Evolutionary conservation across 1,140 invertebrate species (phyloP).

Genomic region (Apis mellifera): DNA sequence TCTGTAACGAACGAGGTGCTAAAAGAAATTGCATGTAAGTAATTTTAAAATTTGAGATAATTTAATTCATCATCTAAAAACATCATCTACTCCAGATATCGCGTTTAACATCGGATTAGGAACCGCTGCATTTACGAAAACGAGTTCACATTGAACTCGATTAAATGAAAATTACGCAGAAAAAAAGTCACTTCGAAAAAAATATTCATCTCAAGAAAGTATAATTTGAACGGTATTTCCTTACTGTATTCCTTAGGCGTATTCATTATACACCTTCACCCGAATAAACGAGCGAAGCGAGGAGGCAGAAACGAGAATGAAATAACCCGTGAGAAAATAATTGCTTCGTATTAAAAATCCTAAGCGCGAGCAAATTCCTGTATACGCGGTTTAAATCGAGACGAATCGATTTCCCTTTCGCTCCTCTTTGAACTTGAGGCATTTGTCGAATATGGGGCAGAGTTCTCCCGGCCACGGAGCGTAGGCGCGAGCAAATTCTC

Average conservation of each 20-base stretch:
- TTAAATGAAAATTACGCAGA: too few relatives aligned
- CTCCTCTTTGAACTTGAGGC: neutral
- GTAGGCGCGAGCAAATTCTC: neutral
- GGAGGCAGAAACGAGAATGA: neutral
- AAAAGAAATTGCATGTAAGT: too few relatives aligned
- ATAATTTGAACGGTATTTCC: neutral
- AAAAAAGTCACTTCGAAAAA: neutral
- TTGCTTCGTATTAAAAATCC: neutral
- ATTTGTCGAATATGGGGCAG: neutral
- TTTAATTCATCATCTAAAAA: too few relatives aligned
- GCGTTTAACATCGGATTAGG: too few relatives aligned
- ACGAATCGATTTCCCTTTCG: neutral
- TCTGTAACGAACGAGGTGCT: too few relatives aligned
- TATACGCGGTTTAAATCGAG: neutral
- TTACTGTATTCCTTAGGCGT: too few relatives aligned
- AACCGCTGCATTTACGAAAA: too few relatives aligned
- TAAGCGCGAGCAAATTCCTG: neutral
- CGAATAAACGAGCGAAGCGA: neutral
- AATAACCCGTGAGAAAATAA: slow-evolving; percentile 6
- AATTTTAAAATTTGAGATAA: too few relatives aligned
- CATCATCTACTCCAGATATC: too few relatives aligned
- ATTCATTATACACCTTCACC: neutral
- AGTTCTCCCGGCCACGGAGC: neutral
- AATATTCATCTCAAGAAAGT: neutral
- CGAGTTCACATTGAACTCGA: too few relatives aligned